Evolutionary conservation across 2,888 invertebrate species (phyloP).

Genomic region (Cheilosia impressa): DNA sequence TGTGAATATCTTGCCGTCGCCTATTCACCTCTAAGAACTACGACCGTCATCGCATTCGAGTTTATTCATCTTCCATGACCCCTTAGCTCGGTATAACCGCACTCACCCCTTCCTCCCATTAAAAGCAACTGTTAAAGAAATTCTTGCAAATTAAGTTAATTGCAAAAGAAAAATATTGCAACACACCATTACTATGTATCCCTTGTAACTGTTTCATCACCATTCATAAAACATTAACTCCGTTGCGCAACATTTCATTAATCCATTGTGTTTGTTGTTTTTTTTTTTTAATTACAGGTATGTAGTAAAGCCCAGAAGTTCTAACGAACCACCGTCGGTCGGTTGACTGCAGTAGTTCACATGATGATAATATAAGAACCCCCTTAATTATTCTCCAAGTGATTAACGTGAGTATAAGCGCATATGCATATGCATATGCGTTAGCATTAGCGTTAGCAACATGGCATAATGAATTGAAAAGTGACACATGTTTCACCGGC

Average conservation of each 20-base stretch:
- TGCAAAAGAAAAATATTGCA: slow-evolving; percentile 32
- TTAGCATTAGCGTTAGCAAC: neutral
- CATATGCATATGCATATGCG: slow-evolving; percentile 14
- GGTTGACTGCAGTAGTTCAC: slow-evolving; percentile 32
- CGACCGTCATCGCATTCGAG: too few species aligned
- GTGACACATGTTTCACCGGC: slow-evolving; percentile 59
- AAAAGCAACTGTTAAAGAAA: neutral
- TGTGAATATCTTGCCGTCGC: too few species aligned
- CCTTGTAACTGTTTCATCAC: slow-evolving; percentile 37
- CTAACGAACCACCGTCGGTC: slow-evolving; percentile 33
- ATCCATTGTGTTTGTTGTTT: slow-evolving; percentile 64
- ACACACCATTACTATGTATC: slow-evolving; percentile 19
- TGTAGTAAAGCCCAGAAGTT: slow-evolving; percentile 54
- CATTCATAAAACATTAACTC: slow-evolving; percentile 65
- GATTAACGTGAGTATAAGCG: slow-evolving; percentile 65
- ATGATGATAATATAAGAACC: slow-evolving; percentile 67
- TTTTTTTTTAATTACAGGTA: slow-evolving; percentile 72
- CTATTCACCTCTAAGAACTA: too few species aligned
- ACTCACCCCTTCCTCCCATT: neutral
- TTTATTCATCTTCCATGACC: neutral
- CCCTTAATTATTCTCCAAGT: slow-evolving; percentile 65
- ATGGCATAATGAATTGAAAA: slow-evolving; percentile 61
- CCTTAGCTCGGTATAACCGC: neutral
- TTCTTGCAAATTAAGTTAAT: slow-evolving; percentile 52
- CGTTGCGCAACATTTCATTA: slow-evolving; percentile 71